Conservation (phyloP, 2,797 vertebrate species). For the Fundulus diaphanus region DNA sequence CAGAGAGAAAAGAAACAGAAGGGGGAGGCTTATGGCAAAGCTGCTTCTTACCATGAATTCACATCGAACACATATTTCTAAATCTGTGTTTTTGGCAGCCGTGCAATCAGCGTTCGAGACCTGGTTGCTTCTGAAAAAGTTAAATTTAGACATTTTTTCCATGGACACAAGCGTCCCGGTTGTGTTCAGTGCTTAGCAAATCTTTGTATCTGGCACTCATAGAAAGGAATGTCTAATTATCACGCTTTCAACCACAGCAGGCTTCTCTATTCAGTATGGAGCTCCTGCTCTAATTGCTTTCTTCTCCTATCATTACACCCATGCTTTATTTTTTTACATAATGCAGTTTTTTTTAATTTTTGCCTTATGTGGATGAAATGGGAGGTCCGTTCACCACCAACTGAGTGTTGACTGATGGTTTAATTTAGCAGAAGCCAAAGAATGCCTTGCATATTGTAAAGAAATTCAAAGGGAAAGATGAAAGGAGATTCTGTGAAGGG, state of each 20-base stretch:
- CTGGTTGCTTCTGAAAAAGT: slow-evolving; percentile 61
- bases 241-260: slow-evolving; percentile 69
- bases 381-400: slow-evolving; percentile 25
- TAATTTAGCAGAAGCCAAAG: slow-evolving; percentile 44
- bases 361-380: slow-evolving; percentile 28
- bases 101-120: slow-evolving; percentile 33
- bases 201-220: slow-evolving; percentile 71
- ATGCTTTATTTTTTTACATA: slow-evolving; percentile 64
- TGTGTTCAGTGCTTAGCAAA: slow-evolving; percentile 62
- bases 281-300: slow-evolving; percentile 69
- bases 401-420: slow-evolving; percentile 28
- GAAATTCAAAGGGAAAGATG: slow-evolving; percentile 31
- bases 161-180: slow-evolving; percentile 59
- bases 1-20: slow-evolving; percentile 2
- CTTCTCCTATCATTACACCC: slow-evolving; percentile 62
- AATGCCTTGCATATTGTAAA: slow-evolving; percentile 37
- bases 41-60: slow-evolving; percentile 42
- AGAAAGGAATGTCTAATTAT: slow-evolving; percentile 80
- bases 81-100: slow-evolving; percentile 56
- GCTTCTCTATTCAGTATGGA: slow-evolving; percentile 62
- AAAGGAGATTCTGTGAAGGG: slow-evolving; percentile 21
- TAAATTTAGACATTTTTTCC: slow-evolving; percentile 65
- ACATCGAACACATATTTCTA: slow-evolving; percentile 36
- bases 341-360: slow-evolving; percentile 63
- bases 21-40: slow-evolving; percentile 26